A percentile compares a stretch with the other conserved stretches of the same genome.
These are phyloP conservation scores for Gymnothorax javanicus DNA, from an alignment of 2,797 vertebrate genomes.

Conservation along the genomic window DNA sequence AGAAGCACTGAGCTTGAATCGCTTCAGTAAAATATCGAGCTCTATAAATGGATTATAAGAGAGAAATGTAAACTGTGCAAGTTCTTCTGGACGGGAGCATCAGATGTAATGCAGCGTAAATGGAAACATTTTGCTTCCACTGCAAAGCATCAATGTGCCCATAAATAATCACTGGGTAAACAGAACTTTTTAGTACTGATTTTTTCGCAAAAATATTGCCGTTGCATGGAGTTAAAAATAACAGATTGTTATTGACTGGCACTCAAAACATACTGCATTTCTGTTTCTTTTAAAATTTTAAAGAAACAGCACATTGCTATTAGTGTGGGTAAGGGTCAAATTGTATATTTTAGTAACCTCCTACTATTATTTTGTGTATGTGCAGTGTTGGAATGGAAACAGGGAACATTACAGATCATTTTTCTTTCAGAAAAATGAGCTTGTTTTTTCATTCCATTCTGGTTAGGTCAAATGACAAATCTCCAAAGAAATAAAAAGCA, in stretches of 20 bases:
- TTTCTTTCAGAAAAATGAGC: neutral
- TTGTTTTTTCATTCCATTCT: neutral
- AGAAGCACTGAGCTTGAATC: neutral
- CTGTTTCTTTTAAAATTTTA: neutral
- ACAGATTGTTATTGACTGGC: neutral
- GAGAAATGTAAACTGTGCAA: neutral
- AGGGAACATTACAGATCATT: neutral
- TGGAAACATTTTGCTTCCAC: neutral
- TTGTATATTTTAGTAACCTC: neutral
- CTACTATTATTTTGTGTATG: neutral
- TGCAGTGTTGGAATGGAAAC: neutral
- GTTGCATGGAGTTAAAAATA: neutral
- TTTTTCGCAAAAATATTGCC: neutral
- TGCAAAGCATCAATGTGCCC: neutral
- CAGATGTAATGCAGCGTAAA: neutral
- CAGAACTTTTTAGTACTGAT: neutral
- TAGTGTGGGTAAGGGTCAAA: neutral
- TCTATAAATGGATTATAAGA: neutral
- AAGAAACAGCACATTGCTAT: neutral
- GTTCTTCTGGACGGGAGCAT: neutral
- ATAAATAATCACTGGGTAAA: neutral
- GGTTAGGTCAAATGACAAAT: neutral
- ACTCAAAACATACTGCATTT: neutral
- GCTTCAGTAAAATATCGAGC: constrained; percentile 1
- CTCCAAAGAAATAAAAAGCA: neutral